Percentiles rank a stretch among this genome's conserved stretches.
Evolutionary conservation across 2,888 invertebrate species (phyloP).

Genomic region (Thelaira solivaga): DNA sequence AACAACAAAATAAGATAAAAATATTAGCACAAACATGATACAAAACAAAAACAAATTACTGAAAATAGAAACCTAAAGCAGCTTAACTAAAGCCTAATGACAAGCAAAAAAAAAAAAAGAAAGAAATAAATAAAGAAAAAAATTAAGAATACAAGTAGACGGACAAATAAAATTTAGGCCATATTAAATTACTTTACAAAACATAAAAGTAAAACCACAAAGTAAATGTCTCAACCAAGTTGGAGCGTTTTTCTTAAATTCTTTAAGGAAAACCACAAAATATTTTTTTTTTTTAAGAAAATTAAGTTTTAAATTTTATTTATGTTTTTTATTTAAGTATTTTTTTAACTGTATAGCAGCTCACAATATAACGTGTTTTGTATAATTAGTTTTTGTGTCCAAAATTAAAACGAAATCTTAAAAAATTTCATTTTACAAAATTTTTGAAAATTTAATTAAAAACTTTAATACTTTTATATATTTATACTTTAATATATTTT

Average conservation of each 20-base stretch:
- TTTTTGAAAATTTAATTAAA: no score
- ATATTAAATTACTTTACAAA: constrained; percentile 49
- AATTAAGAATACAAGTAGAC: not conserved
- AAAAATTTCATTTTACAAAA: no score
- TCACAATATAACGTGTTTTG: no score
- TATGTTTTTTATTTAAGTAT: no score
- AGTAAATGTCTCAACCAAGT: not conserved
- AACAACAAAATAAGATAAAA: constrained; percentile 28
- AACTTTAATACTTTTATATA: no score
- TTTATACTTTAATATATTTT: no score
- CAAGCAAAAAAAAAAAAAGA: not conserved
- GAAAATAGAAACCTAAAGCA: not conserved
- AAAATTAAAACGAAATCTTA: no score
- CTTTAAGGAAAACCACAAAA: constrained; percentile 19
- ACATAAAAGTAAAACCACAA: constrained; percentile 49
- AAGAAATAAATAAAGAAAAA: not conserved
- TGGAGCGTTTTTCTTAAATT: not conserved
- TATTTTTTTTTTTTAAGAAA: not conserved
- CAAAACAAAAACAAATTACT: not conserved
- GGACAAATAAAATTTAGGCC: constrained; percentile 18
- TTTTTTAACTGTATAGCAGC: no score
- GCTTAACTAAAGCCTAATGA: constrained; percentile 38
- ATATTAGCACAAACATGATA: constrained; percentile 34
- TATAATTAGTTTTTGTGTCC: no score
- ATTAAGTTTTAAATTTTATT: no score